These are phyloP conservation scores for Amphiura filiformis DNA, from an alignment of 35 echinoderm and acorn worm species.

Conservation along the genomic window DNA sequence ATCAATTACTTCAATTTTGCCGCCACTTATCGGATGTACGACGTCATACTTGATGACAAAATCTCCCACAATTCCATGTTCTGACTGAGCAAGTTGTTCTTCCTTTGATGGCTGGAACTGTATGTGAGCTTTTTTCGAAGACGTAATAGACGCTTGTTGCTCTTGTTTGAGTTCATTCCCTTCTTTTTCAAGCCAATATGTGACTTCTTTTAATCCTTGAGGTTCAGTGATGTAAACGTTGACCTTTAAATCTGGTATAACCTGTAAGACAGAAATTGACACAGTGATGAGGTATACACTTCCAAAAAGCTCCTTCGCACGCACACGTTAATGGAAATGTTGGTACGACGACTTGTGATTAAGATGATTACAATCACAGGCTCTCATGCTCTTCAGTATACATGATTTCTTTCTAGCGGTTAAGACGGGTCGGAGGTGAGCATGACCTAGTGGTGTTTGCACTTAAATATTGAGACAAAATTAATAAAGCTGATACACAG, in stretches of 20 bases:
- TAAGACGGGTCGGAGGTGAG: too few relatives aligned
- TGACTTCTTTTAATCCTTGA: slow-evolving; percentile 14
- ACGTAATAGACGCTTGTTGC: not conserved
- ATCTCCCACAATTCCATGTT: slow-evolving; percentile 28
- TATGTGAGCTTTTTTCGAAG: not conserved
- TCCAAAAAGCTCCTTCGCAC: too few relatives aligned
- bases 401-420: too few relatives aligned
- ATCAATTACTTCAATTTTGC: slow-evolving; percentile 37
- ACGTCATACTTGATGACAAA: slow-evolving; percentile 51
- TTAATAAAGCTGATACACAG: too few relatives aligned
- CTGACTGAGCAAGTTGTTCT: slow-evolving; percentile 20
- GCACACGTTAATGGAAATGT: too few relatives aligned
- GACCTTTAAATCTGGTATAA: slow-evolving; percentile 12
- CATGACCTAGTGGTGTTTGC: too few relatives aligned
- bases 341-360: too few relatives aligned
- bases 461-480: too few relatives aligned
- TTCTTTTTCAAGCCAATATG: slow-evolving; percentile 16
- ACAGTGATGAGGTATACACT: too few relatives aligned
- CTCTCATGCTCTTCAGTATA: too few relatives aligned
- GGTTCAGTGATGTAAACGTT: slow-evolving; percentile 24
- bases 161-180: not conserved
- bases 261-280: slow-evolving; percentile 4
- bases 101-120: slow-evolving; percentile 8
- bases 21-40: slow-evolving; percentile 27
- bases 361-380: too few relatives aligned